phyloP scores from a whole-genome alignment of 1,140 invertebrate species.

The Drosophila persimilis region DNA sequence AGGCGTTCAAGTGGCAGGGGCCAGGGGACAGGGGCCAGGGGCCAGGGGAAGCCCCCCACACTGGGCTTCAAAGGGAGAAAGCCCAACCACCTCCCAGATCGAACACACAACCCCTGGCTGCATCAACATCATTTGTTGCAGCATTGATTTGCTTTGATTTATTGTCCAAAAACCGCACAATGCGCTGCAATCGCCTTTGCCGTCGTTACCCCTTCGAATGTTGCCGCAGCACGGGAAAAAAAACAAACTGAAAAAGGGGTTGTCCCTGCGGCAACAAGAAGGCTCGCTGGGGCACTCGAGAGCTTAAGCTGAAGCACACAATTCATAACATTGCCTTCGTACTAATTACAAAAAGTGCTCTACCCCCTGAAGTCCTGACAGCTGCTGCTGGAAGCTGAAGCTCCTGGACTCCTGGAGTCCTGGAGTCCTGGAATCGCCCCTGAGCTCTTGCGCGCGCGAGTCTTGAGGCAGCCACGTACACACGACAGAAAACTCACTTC shows the following conservation, averaged over 20 bases:
- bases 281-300: conserved; percentile 52
- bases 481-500: conserved; percentile 53
- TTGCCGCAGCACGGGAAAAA: conserved; percentile 2
- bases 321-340: conserved; percentile 77
- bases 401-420: too few species aligned
- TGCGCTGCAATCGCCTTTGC: conserved; percentile 17
- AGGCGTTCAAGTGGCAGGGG: conserved; percentile 59
- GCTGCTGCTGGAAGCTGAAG: conserved; percentile 23
- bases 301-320: conserved; percentile 70
- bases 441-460: conserved; percentile 27
- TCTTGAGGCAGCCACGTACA: conserved; percentile 39
- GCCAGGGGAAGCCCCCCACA: conserved; percentile 16
- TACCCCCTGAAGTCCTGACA: conserved; percentile 22
- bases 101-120: background rate
- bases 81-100: background rate
- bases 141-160: conserved; percentile 83
- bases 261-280: conserved; percentile 24
- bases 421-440: too few species aligned
- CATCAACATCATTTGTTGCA: conserved; percentile 3
- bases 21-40: background rate
- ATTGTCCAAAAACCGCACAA: conserved; percentile 68
- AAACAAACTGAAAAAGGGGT: conserved; percentile 18
- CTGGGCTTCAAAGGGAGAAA: conserved; percentile 47
- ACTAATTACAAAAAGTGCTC: conserved; percentile 77
- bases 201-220: conserved; percentile 40